phyloP scores from a whole-genome alignment of 2,797 vertebrate species.

The Danio kyathit region DNA sequence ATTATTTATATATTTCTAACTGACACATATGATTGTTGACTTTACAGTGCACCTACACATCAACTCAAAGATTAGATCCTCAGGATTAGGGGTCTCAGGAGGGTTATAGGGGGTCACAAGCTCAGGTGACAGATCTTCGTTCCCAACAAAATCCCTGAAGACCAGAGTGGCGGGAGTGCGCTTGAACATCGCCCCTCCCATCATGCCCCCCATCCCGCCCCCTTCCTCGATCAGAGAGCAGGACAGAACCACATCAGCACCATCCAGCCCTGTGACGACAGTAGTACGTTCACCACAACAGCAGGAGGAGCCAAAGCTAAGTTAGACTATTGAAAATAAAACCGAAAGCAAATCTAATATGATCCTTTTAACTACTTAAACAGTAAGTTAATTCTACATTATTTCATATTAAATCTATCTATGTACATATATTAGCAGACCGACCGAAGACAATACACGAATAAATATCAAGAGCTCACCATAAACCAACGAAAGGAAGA shows the following conservation, averaged over 20 bases:
- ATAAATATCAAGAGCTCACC: slow-evolving; percentile 19
- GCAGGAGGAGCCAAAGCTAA: slow-evolving; percentile 4
- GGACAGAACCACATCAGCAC: slow-evolving; percentile 81
- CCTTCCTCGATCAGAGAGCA: slow-evolving; percentile 80
- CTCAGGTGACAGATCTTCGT: slow-evolving; percentile 72
- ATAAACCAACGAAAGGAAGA: slow-evolving; percentile 1
- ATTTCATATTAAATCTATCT: background rate
- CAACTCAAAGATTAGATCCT: slow-evolving; percentile 76
- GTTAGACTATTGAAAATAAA: background rate
- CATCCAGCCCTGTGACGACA: slow-evolving; percentile 63
- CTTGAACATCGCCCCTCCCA: slow-evolving; percentile 61
- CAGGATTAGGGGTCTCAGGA: slow-evolving; percentile 72
- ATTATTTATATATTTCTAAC: background rate
- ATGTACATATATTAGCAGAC: background rate
- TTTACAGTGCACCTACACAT: slow-evolving; percentile 66
- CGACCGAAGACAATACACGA: background rate
- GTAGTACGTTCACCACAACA: background rate
- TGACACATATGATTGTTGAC: background rate
- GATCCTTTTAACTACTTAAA: background rate
- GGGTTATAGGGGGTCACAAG: slow-evolving; percentile 79
- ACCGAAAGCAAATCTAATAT: background rate
- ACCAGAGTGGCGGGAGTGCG: slow-evolving; percentile 79
- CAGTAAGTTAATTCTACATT: no score
- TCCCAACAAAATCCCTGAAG: slow-evolving; percentile 73
- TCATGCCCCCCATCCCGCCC: slow-evolving; percentile 64